A percentile compares a stretch with the other conserved stretches of the same genome.
Conservation (phyloP, 2,113 vertebrate species). For the Oxyura jamaicensis region DNA sequence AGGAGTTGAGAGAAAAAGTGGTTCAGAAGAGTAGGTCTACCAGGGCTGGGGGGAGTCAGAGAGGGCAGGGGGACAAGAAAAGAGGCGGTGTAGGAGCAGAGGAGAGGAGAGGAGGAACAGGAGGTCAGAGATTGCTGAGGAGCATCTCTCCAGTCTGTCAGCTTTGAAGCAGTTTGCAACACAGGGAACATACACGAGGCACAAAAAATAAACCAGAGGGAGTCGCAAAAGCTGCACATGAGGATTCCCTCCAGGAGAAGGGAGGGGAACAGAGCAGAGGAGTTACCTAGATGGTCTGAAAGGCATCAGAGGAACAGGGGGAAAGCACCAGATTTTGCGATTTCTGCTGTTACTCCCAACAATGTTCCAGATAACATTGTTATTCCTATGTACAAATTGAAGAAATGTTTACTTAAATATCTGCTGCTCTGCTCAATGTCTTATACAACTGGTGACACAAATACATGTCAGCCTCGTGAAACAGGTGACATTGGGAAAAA, state of each 20-base stretch:
- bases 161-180: neutral
- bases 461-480: accelerated
- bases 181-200: accelerated
- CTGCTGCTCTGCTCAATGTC: neutral
- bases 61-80: neutral
- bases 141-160: neutral
- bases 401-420: neutral
- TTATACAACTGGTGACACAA: neutral
- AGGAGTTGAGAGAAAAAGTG: neutral
- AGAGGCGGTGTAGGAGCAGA: neutral
- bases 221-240: neutral
- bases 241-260: neutral
- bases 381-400: neutral
- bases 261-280: accelerated
- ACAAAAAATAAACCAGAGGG: neutral
- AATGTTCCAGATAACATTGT: neutral
- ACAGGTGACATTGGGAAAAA: neutral
- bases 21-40: neutral
- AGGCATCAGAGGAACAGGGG: neutral
- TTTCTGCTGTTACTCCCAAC: neutral
- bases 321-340: neutral
- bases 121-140: neutral
- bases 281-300: neutral
- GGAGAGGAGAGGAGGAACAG: neutral
- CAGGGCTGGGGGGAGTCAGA: neutral